These are phyloP conservation scores for Carcinoscorpius rotundicauda DNA, from an alignment of 1,140 invertebrate species.

Conservation along the genomic window DNA sequence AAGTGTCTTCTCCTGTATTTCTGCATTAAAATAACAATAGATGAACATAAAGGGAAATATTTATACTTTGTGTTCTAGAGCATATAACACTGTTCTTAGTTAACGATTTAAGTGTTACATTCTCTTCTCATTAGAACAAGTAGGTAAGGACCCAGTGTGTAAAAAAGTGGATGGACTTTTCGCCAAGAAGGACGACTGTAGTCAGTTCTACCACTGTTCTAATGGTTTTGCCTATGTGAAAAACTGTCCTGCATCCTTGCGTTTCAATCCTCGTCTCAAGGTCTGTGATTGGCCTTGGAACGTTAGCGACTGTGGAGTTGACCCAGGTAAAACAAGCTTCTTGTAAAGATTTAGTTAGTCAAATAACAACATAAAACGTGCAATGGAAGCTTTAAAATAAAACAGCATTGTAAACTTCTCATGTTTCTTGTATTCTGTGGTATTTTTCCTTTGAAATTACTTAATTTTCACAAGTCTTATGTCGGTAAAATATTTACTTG, in stretches of 20 bases:
- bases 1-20: too few relatives aligned
- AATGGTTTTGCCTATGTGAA: conserved; percentile 23
- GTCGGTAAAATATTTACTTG: not conserved
- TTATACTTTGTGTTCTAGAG: too few relatives aligned
- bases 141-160: conserved; percentile 1
- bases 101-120: too few relatives aligned
- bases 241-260: conserved; percentile 20
- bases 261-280: conserved; percentile 21
- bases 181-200: conserved; percentile 13
- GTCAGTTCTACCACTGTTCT: conserved; percentile 25
- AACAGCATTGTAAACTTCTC: too few relatives aligned
- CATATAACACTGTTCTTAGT: too few relatives aligned
- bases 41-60: too few relatives aligned
- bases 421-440: too few relatives aligned
- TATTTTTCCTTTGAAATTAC: too few relatives aligned
- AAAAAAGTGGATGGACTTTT: not conserved
- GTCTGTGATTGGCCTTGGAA: conserved; percentile 25
- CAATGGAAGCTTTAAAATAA: too few relatives aligned
- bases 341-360: not conserved
- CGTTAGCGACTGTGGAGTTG: conserved; percentile 11
- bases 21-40: too few relatives aligned
- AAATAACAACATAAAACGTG: too few relatives aligned
- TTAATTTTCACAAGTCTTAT: not conserved
- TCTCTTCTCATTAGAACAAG: too few relatives aligned
- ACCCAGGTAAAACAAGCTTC: not conserved